These are phyloP conservation scores for Odontocerum albicorne DNA, from an alignment of 2,888 invertebrate genomes.

Conservation along the genomic window DNA sequence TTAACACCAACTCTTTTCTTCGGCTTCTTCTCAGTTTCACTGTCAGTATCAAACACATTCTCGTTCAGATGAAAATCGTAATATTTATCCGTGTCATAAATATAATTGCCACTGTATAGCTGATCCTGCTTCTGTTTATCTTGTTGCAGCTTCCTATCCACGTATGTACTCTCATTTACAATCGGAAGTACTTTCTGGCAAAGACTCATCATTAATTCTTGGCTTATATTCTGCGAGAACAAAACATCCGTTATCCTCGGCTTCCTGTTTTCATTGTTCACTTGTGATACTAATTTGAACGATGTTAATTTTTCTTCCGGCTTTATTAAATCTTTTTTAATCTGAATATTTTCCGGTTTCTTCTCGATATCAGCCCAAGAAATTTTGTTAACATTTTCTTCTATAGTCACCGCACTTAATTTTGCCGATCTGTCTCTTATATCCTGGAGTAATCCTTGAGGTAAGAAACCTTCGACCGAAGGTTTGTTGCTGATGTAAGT, in stretches of 20 bases:
- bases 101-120: slow-evolving; percentile 55
- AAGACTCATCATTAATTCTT: background rate
- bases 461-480: slow-evolving; percentile 59
- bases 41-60: slow-evolving; percentile 54
- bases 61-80: slow-evolving; percentile 84
- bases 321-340: slow-evolving; percentile 54
- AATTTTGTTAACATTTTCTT: slow-evolving; percentile 41
- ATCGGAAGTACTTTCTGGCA: slow-evolving; percentile 48
- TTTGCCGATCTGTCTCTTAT: slow-evolving; percentile 66
- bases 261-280: slow-evolving; percentile 46
- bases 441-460: slow-evolving; percentile 67
- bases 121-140: slow-evolving; percentile 52
- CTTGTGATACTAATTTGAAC: slow-evolving; percentile 57
- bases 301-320: slow-evolving; percentile 57
- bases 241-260: slow-evolving; percentile 20
- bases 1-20: slow-evolving; percentile 50
- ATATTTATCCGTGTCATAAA: slow-evolving; percentile 76
- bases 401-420: slow-evolving; percentile 52
- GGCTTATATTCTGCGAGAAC: slow-evolving; percentile 18
- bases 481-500: slow-evolving; percentile 43
- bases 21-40: slow-evolving; percentile 42
- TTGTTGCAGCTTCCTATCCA: slow-evolving; percentile 60
- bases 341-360: slow-evolving; percentile 48
- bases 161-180: slow-evolving; percentile 69
- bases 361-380: slow-evolving; percentile 38